Percentiles rank a stretch among this genome's conserved stretches.
phyloP scores from a whole-genome alignment of 1,140 invertebrate genomes.

The Drosophila orena region DNA sequence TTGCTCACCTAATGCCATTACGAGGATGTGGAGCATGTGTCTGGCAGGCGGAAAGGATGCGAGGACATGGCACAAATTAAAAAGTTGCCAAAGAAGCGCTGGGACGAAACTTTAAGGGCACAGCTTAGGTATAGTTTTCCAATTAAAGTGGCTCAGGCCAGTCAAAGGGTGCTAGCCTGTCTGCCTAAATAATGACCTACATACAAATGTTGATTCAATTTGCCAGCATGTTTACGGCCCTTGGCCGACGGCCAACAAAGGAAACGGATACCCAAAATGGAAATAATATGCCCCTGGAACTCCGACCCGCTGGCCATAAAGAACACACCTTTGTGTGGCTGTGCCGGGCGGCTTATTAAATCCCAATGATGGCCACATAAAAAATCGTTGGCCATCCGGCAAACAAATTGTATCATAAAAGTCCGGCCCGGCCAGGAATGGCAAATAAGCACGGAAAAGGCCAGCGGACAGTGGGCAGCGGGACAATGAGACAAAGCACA shows the following conservation, averaged over 20 bases:
- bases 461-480: slow-evolving; percentile 20
- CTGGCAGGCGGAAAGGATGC: slow-evolving; percentile 7
- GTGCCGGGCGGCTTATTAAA: slow-evolving; percentile 66
- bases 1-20: slow-evolving; percentile 71
- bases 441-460: slow-evolving; percentile 61
- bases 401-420: slow-evolving; percentile 80
- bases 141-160: slow-evolving; percentile 23
- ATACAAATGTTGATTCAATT: slow-evolving; percentile 44
- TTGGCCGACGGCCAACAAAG: slow-evolving; percentile 32
- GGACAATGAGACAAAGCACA: slow-evolving; percentile 61
- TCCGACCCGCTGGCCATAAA: slow-evolving; percentile 20
- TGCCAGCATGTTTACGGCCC: slow-evolving; percentile 31
- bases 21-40: slow-evolving; percentile 28
- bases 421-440: slow-evolving; percentile 44
- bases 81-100: slow-evolving; percentile 40
- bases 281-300: slow-evolving; percentile 29
- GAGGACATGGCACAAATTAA: slow-evolving; percentile 44
- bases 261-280: slow-evolving; percentile 33
- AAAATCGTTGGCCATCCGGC: slow-evolving; percentile 53
- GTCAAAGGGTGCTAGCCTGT: slow-evolving; percentile 1
- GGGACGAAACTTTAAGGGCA: slow-evolving; percentile 1
- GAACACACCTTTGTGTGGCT: slow-evolving; percentile 51
- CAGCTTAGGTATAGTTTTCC: slow-evolving; percentile 24
- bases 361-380: slow-evolving; percentile 74
- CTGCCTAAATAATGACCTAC: slow-evolving; percentile 16